Conservation (phyloP, 2,113 vertebrate species). For the Megalops atlanticus region DNA sequence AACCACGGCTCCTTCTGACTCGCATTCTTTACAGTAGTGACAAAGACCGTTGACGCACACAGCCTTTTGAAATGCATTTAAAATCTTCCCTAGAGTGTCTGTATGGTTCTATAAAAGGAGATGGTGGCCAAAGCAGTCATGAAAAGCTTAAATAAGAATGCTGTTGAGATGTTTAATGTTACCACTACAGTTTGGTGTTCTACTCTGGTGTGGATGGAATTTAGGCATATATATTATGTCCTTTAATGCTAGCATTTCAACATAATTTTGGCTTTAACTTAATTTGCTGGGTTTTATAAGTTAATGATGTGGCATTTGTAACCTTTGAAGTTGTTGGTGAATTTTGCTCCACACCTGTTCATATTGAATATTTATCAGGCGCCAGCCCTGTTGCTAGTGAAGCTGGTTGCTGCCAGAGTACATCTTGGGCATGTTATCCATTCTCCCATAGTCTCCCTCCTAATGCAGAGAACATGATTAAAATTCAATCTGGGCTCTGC, state of each 20-base stretch:
- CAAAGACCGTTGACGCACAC: neutral
- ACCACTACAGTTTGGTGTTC: too few species aligned
- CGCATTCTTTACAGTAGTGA: conserved; percentile 14
- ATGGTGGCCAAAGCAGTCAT: neutral
- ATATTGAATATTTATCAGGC: neutral
- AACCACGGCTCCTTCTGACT: conserved; percentile 12
- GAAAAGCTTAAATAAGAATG: neutral
- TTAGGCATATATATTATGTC: neutral
- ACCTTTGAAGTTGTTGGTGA: neutral
- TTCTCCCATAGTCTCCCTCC: neutral
- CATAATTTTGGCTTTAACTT: neutral
- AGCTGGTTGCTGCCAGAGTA: neutral
- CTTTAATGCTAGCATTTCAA: neutral
- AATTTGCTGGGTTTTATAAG: neutral
- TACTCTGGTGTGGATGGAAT: neutral
- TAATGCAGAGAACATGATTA: conserved; percentile 14
- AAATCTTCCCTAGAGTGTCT: neutral
- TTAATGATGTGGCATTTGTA: neutral
- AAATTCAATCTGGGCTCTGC: conserved; percentile 11
- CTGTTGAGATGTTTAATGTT: neutral
- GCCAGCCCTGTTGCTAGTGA: neutral
- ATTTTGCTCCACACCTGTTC: neutral
- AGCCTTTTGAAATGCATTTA: neutral
- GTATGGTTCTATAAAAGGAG: neutral
- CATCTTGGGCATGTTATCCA: neutral